Percentiles rank a stretch among this genome's conserved stretches.
phyloP scores from a whole-genome alignment of 2,797 vertebrate species.

The Micromesistius poutassou region DNA sequence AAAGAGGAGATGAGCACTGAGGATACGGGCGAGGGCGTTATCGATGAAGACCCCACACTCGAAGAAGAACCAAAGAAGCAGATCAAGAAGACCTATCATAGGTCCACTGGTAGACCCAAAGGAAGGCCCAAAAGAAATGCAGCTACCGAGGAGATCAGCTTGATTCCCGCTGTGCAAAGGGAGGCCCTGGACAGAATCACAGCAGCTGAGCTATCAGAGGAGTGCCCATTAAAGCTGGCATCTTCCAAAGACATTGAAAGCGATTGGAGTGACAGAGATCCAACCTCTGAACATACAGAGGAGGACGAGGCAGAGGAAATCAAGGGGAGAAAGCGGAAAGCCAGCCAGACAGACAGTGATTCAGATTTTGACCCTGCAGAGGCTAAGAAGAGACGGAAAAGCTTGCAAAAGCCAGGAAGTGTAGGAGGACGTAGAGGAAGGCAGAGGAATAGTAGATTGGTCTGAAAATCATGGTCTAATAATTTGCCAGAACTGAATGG shows the following conservation, averaged over 20 bases:
- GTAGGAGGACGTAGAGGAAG: neutral
- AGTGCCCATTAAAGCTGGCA: neutral
- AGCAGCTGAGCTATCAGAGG: neutral
- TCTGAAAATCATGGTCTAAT: neutral
- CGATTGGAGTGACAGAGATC: neutral
- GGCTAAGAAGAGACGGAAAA: neutral
- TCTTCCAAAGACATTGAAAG: neutral
- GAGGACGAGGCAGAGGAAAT: slow-evolving; percentile 4
- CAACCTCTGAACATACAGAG: neutral
- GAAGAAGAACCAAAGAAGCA: neutral
- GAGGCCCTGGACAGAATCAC: neutral
- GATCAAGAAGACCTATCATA: neutral
- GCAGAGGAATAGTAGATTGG: neutral
- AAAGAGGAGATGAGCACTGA: neutral
- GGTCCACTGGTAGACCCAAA: neutral
- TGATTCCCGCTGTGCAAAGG: neutral
- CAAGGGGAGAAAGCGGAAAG: neutral
- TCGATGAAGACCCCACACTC: neutral
- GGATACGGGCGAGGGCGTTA: no score
- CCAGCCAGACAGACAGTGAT: neutral
- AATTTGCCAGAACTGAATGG: neutral
- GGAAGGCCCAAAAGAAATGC: slow-evolving; percentile 1
- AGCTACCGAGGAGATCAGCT: neutral
- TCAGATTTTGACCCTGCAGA: neutral
- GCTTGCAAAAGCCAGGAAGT: neutral